Percentiles rank a stretch among this genome's conserved stretches.
phyloP scores from a whole-genome alignment of 2,888 invertebrate genomes.

The Mythimna albipuncta region DNA sequence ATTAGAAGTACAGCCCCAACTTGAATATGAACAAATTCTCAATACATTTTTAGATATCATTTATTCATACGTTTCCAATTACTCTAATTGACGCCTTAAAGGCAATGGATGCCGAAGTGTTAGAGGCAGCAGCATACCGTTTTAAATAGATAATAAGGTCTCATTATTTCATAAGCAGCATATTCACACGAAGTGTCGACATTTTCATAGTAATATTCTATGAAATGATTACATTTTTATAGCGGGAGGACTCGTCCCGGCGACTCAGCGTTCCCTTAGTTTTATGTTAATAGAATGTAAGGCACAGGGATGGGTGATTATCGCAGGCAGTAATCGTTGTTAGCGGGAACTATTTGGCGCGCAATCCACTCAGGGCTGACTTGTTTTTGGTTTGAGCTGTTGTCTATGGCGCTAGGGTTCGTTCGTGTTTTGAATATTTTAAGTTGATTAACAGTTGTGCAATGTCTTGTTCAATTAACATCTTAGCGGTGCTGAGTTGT shows the following conservation, averaged over 20 bases:
- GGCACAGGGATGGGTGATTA: constrained; percentile 63
- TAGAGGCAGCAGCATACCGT: constrained; percentile 27
- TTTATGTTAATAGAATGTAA: constrained; percentile 65
- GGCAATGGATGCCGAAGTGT: constrained; percentile 32
- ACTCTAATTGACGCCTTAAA: constrained; percentile 45
- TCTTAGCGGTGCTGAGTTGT: neutral
- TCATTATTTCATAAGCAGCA: constrained; percentile 56
- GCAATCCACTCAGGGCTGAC: constrained; percentile 41
- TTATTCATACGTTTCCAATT: constrained; percentile 33
- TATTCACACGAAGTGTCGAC: constrained; percentile 54
- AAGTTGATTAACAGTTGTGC: constrained; percentile 18
- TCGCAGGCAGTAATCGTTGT: constrained; percentile 58
- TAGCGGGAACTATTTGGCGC: constrained; percentile 62
- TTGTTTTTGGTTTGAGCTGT: constrained; percentile 38
- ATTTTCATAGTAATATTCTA: constrained; percentile 59
- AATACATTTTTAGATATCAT: constrained; percentile 17
- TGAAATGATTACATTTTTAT: constrained; percentile 65
- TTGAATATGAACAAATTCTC: constrained; percentile 3
- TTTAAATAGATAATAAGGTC: constrained; percentile 46
- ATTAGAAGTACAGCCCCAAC: constrained; percentile 3
- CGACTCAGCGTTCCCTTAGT: constrained; percentile 51
- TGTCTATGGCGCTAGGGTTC: constrained; percentile 30
- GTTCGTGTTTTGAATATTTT: constrained; percentile 22
- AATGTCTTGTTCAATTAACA: constrained; percentile 31
- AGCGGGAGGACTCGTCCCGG: constrained; percentile 54